Conservation (phyloP, 2,888 invertebrate genomes). For the Molorchus minor region DNA sequence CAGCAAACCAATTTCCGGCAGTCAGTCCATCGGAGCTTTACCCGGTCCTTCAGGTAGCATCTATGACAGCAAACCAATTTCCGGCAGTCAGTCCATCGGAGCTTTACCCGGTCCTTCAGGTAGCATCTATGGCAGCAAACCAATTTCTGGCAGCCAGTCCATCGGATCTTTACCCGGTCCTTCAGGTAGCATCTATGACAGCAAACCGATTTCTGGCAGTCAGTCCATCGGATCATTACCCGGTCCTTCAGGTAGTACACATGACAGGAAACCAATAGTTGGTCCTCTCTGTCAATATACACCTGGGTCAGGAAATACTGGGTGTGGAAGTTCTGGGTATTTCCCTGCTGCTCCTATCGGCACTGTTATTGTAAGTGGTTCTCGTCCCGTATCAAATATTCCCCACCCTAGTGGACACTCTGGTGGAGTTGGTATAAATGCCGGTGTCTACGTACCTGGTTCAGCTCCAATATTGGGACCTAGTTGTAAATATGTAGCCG, state of each 20-base stretch:
- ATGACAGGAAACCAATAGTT: slow-evolving; percentile 19
- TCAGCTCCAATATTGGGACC: neutral
- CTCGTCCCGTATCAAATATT: neutral
- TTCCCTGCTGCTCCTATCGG: neutral
- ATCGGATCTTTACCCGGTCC: slow-evolving; percentile 20
- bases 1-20: slow-evolving; percentile 36
- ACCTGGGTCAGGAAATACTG: neutral
- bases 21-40: slow-evolving; percentile 6
- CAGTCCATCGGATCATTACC: slow-evolving; percentile 12
- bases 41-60: slow-evolving; percentile 36
- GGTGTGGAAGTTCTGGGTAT: neutral
- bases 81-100: neutral
- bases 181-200: slow-evolving; percentile 35
- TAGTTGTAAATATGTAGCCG: slow-evolving; percentile 12
- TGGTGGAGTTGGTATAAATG: neutral
- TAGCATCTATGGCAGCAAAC: slow-evolving; percentile 41
- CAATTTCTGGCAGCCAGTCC: slow-evolving; percentile 15
- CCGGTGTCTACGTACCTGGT: neutral
- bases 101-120: slow-evolving; percentile 30
- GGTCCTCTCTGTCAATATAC: slow-evolving; percentile 8
- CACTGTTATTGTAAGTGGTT: neutral
- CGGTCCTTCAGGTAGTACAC: slow-evolving; percentile 33
- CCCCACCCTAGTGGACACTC: neutral
- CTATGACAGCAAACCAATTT: slow-evolving; percentile 39
- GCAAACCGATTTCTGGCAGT: neutral